phyloP scores from a whole-genome alignment of 1,140 invertebrate genomes.

The Drosophila ogumai region DNA sequence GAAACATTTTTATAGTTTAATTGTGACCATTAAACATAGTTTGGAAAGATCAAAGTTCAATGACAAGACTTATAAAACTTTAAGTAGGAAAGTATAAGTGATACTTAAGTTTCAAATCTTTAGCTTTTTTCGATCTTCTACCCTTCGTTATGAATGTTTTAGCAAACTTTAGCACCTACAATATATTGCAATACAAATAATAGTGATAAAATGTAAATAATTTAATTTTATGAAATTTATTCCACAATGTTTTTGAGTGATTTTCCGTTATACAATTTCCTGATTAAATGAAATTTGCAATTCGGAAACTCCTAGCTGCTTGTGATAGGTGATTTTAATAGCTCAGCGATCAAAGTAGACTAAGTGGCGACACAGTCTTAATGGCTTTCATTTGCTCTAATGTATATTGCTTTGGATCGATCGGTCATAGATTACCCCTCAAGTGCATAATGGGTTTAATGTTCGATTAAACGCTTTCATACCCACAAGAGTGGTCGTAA shows the following conservation, averaged over 20 bases:
- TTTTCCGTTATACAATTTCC: background rate
- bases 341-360: constrained; percentile 6
- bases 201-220: background rate
- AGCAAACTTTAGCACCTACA: background rate
- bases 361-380: constrained; percentile 7
- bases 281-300: background rate
- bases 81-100: background rate
- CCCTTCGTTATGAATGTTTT: background rate
- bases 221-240: background rate
- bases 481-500: background rate
- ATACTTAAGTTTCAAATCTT: background rate
- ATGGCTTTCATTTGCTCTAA: constrained; percentile 4
- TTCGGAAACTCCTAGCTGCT: background rate
- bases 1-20: constrained; percentile 2
- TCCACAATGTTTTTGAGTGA: background rate
- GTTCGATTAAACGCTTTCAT: constrained; percentile 12
- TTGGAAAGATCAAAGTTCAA: constrained; percentile 12
- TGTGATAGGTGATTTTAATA: background rate
- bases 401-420: background rate
- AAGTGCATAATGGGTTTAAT: constrained; percentile 25
- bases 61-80: background rate
- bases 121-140: background rate
- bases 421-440: constrained; percentile 1
- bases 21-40: constrained; percentile 11
- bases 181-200: background rate